Evolutionary conservation across 2,797 vertebrate species (phyloP).

Genomic region (Spondyliosoma cantharus): DNA sequence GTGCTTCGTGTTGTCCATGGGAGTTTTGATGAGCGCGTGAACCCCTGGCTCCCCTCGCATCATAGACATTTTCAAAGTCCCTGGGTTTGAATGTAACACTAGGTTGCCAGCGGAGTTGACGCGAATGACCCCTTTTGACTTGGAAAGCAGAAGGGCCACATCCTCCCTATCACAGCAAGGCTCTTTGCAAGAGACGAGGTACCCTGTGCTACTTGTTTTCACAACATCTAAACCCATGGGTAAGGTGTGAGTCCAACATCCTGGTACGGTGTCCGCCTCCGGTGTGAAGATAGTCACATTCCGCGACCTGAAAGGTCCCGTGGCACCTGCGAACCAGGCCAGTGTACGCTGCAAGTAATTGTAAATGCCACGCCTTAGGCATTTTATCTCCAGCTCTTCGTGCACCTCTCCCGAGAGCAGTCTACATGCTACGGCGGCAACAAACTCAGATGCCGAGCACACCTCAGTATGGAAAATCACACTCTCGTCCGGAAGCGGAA

Average conservation of each 20-base stretch:
- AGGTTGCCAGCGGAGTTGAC: background rate
- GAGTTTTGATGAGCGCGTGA: background rate
- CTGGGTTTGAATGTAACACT: background rate
- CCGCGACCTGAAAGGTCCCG: constrained; percentile 1
- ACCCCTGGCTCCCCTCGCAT: background rate
- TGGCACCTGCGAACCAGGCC: constrained; percentile 19
- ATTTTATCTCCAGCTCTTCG: constrained; percentile 14
- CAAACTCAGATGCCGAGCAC: background rate
- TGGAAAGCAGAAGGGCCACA: rapidly evolving
- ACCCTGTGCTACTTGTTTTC: background rate
- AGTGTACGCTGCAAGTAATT: background rate
- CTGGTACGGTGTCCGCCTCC: background rate
- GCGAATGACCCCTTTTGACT: background rate
- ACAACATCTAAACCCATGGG: background rate
- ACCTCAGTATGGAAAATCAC: background rate
- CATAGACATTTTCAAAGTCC: background rate
- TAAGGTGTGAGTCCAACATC: background rate
- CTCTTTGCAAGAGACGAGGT: background rate
- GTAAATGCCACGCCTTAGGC: background rate
- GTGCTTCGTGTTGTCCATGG: rapidly evolving
- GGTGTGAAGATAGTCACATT: background rate
- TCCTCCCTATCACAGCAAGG: background rate
- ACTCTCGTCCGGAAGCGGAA: too few relatives aligned
- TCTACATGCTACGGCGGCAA: rapidly evolving
- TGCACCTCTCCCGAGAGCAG: constrained; percentile 22